These are phyloP conservation scores for Thereuonema tuberculata DNA, from an alignment of 1,140 invertebrate species.

Conservation along the genomic window DNA sequence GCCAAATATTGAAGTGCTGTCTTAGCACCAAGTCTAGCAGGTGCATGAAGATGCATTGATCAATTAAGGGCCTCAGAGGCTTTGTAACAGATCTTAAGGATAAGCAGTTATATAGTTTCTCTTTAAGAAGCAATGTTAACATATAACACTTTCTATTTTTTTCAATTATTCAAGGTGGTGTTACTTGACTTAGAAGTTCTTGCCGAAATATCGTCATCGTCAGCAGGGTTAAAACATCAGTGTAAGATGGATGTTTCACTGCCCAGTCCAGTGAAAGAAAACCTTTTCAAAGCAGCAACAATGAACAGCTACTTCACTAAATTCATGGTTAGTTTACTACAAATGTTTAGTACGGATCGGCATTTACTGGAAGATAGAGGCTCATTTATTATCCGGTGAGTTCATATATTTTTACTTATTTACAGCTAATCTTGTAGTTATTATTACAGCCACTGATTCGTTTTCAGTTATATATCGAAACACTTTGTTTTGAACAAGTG, in stretches of 20 bases:
- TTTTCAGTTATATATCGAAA: constrained; percentile 9
- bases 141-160: background rate
- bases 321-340: constrained; percentile 71
- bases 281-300: constrained; percentile 18
- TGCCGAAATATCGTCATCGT: constrained; percentile 62
- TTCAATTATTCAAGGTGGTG: constrained; percentile 46
- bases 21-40: too few species aligned
- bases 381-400: constrained; percentile 83
- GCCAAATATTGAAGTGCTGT: too few species aligned
- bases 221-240: constrained; percentile 18
- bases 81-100: too few species aligned
- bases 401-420: background rate
- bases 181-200: constrained; percentile 77
- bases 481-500: background rate
- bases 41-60: too few species aligned
- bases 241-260: constrained; percentile 14
- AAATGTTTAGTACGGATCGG: constrained; percentile 70
- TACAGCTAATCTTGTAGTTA: background rate
- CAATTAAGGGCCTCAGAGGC: too few species aligned
- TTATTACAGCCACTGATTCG: background rate
- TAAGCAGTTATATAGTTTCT: too few species aligned
- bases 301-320: constrained; percentile 61
- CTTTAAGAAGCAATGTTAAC: too few species aligned
- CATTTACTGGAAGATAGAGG: constrained; percentile 80
- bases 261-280: constrained; percentile 17